Base-by-base conservation (phyloP, 2,888 invertebrate genomes). In the Apoda limacodes region DNA sequence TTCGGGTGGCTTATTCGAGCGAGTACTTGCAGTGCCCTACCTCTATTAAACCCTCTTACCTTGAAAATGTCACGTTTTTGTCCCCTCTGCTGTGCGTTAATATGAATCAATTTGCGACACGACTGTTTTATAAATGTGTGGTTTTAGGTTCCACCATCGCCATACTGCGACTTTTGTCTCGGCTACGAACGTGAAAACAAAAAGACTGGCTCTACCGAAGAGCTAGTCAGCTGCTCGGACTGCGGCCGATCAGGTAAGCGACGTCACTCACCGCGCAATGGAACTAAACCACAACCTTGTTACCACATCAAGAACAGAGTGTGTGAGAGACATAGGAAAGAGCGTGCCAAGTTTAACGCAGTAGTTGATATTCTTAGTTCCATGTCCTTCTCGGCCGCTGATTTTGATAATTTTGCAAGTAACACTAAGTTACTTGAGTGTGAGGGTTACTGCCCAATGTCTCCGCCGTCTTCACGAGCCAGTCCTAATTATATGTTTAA, bases 101-200 rank as follows among this genome's bases (percentile, higher is more conserved):
- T n/a, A n/a, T n/a, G n/a, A n/a, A n/a, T n/a, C n/a, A n/a, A n/a
- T n/a, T n/a, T n/a, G n/a, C n/a, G n/a, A n/a, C n/a, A n/a, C n/a
- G n/a, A n/a, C n/a, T n/a, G n/a, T n/a, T n/a, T n/a, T n/a, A n/a
- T n/a, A n/a, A n/a, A n/a, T n/a, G n/a, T n/a, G n/a, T n/a, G n/a
- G n/a, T n/a, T n/a, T n/a, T n/a, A 89, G 68, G 88, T 90, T 1
- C 85, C 88, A 25, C 93, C 93, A n/a, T 94, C 92, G 26, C 91
- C 92, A 0, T 95, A 95, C 76, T 99, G 99, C 76, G 98, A 99
- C 83, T 98, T 99, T 82, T 99, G 98, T 75, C 86, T 98, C 51
- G 98, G 98, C 34, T 95, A 96, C 82, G 90, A 93, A 45, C 84
- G 89, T 30, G 92, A 96, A 76, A 99, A 98, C 82, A 98, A 96